A percentile compares a stretch with the other conserved stretches of the same genome.
These are phyloP conservation scores for Danio aesculapii DNA, from an alignment of 2,797 vertebrate genomes.

Conservation along the genomic window DNA sequence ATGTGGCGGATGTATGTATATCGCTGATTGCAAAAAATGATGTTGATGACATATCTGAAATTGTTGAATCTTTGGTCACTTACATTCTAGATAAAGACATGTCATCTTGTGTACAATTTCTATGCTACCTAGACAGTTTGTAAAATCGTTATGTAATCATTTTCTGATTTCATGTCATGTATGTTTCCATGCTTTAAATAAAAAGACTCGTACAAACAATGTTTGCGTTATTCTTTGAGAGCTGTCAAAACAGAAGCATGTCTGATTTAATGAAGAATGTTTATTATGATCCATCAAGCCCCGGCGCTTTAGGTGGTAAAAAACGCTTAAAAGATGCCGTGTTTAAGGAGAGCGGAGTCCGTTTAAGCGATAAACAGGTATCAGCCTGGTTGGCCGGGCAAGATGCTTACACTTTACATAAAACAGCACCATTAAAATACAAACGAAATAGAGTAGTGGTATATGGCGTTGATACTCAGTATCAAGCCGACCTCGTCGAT, in stretches of 20 bases:
- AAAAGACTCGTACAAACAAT: neutral
- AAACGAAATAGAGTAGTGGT: neutral
- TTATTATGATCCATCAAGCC: conserved; percentile 11
- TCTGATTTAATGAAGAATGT: neutral
- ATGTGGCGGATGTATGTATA: neutral
- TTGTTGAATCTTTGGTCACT: neutral
- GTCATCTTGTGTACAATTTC: neutral
- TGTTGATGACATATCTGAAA: neutral
- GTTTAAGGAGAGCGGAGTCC: neutral
- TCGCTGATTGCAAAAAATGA: neutral
- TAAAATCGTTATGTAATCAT: neutral
- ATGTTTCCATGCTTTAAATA: neutral
- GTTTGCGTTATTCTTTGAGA: neutral
- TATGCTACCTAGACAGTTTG: neutral
- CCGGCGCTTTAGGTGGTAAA: conserved; percentile 28
- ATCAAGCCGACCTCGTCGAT: neutral
- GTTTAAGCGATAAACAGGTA: neutral
- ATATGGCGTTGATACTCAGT: neutral
- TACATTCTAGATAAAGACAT: neutral
- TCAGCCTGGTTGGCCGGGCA: neutral
- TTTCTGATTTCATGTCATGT: neutral
- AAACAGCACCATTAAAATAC: neutral
- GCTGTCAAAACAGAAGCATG: neutral
- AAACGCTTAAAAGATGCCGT: neutral
- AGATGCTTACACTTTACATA: neutral